phyloP scores from a whole-genome alignment of 2,888 invertebrate genomes.

The Ichneumon xanthorius region DNA sequence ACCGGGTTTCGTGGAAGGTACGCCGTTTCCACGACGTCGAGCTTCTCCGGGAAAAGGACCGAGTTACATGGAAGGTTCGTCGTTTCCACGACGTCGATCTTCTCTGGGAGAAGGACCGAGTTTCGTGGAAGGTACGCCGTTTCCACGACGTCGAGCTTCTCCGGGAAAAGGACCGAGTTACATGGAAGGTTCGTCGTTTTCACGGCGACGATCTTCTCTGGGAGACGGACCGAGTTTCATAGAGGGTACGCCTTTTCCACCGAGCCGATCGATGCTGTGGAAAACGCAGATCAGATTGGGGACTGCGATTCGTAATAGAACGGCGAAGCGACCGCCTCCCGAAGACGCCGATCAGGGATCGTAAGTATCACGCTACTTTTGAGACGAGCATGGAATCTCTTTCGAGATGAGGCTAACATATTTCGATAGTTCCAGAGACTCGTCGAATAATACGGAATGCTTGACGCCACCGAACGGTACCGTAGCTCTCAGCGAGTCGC shows the following conservation, averaged over 20 bases:
- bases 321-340: background rate
- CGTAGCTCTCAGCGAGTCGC: conserved; percentile 25
- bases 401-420: background rate
- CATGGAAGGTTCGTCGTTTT: background rate
- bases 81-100: conserved; percentile 67
- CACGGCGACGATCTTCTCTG: background rate
- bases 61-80: conserved; percentile 75
- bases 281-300: conserved; percentile 70
- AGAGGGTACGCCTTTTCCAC: conserved; percentile 77
- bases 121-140: conserved; percentile 76
- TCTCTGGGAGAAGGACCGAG: conserved; percentile 56
- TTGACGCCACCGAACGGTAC: conserved; percentile 32
- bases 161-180: too few species aligned
- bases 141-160: conserved; percentile 72
- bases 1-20: conserved; percentile 66
- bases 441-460: conserved; percentile 11
- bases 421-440: conserved; percentile 18
- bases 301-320: conserved; percentile 19
- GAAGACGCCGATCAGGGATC: background rate
- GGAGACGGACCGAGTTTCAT: conserved; percentile 67
- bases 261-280: conserved; percentile 73
- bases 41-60: conserved; percentile 14
- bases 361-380: conserved; percentile 18
- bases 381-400: background rate
- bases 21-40: background rate